phyloP scores from a whole-genome alignment of 2,888 invertebrate genomes.

The Zootermopsis nevadensis region DNA sequence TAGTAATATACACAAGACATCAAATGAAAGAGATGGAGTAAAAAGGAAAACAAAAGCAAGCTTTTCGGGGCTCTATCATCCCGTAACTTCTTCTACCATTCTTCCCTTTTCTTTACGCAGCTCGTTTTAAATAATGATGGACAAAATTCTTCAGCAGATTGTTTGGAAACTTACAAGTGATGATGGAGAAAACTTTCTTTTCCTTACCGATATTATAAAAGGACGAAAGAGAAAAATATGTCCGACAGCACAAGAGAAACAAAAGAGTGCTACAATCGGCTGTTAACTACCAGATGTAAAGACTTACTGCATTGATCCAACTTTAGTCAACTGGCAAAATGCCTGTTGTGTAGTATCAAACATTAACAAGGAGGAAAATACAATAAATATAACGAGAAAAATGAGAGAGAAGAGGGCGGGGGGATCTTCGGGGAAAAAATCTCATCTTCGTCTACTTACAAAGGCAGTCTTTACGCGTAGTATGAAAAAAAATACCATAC shows the following conservation, averaged over 20 bases:
- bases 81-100: slow-evolving; percentile 13
- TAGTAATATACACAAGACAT: slow-evolving; percentile 52
- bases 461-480: not conserved
- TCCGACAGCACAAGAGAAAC: slow-evolving; percentile 24
- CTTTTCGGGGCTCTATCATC: slow-evolving; percentile 45
- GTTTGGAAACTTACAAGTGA: slow-evolving; percentile 46
- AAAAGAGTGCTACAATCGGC: slow-evolving; percentile 16
- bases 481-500: slow-evolving; percentile 19
- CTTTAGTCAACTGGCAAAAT: slow-evolving; percentile 32
- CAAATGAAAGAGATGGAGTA: slow-evolving; percentile 35
- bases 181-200: slow-evolving; percentile 37
- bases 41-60: slow-evolving; percentile 49
- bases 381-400: not conserved
- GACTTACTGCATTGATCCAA: slow-evolving; percentile 2
- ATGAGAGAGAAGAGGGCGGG: not conserved
- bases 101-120: slow-evolving; percentile 44
- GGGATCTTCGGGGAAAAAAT: not conserved
- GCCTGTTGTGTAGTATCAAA: slow-evolving; percentile 11
- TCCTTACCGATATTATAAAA: slow-evolving; percentile 28
- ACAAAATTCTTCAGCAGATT: slow-evolving; percentile 52
- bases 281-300: slow-evolving; percentile 7
- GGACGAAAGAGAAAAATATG: slow-evolving; percentile 4
- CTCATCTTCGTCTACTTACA: slow-evolving; percentile 2
- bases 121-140: slow-evolving; percentile 53
- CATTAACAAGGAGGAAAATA: slow-evolving; percentile 2